These are phyloP conservation scores for Philhelius pedissequus DNA, from an alignment of 2,888 invertebrate species.

Conservation along the genomic window DNA sequence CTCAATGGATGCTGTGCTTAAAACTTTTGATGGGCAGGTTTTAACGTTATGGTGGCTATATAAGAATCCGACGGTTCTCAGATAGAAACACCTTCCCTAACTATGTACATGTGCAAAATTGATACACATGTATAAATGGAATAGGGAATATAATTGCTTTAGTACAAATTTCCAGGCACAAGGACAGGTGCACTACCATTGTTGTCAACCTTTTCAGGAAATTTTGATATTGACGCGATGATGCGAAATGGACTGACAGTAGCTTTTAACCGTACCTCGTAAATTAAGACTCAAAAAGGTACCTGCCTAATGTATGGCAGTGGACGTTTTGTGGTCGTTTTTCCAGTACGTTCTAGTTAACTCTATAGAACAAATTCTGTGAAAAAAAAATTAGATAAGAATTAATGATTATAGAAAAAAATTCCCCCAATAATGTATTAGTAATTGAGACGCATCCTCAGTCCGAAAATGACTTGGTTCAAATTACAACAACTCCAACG, in stretches of 20 bases:
- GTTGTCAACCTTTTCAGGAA: background rate
- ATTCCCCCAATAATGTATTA: too few relatives aligned
- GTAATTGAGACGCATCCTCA: too few relatives aligned
- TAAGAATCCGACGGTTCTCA: background rate
- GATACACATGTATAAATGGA: background rate
- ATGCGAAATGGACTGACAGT: background rate
- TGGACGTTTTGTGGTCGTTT: too few relatives aligned
- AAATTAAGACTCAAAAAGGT: too few relatives aligned
- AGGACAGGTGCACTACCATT: constrained; percentile 17
- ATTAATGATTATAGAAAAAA: too few relatives aligned
- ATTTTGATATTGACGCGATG: constrained; percentile 12
- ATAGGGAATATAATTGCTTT: constrained; percentile 39
- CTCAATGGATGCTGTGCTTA: constrained; percentile 44
- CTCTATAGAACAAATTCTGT: too few relatives aligned
- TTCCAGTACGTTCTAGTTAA: too few relatives aligned
- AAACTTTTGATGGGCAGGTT: constrained; percentile 19
- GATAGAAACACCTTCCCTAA: background rate
- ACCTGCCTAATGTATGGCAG: too few relatives aligned
- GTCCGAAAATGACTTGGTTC: too few relatives aligned
- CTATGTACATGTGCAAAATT: background rate
- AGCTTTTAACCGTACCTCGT: background rate
- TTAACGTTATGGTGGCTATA: background rate
- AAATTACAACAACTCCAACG: too few relatives aligned
- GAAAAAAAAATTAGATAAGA: too few relatives aligned
- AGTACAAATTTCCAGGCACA: constrained; percentile 33